Evolutionary conservation across 2,888 invertebrate genomes (phyloP).

Genomic region (Aleiodes leptofemur): DNA sequence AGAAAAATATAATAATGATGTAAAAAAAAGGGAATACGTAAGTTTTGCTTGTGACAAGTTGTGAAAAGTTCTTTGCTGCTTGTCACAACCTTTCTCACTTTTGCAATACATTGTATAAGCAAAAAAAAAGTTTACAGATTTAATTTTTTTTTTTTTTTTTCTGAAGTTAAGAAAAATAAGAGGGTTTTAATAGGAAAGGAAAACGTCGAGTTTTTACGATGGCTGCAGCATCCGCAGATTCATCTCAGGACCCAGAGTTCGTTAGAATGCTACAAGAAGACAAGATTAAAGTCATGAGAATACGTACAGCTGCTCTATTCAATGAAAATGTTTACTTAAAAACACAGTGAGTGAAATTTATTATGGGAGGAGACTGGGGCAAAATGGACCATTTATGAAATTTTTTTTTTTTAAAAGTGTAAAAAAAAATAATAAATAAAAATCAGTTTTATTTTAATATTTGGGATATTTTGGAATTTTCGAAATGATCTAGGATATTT

Average conservation of each 20-base stretch:
- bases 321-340: slow-evolving; percentile 62
- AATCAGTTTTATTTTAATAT: no score
- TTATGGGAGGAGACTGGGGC: slow-evolving; percentile 29
- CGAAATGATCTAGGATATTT: no score
- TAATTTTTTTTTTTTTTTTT: background rate
- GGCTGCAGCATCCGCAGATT: background rate
- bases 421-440: no score
- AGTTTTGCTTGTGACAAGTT: slow-evolving; percentile 1
- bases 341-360: slow-evolving; percentile 60
- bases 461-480: no score
- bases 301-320: slow-evolving; percentile 62
- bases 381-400: no score
- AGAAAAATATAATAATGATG: background rate
- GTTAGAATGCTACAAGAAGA: slow-evolving; percentile 60
- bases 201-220: background rate
- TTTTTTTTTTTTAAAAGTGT: no score
- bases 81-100: background rate
- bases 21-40: background rate
- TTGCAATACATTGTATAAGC: background rate
- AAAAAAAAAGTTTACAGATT: slow-evolving; percentile 21
- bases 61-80: background rate
- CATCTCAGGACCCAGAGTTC: slow-evolving; percentile 11
- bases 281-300: slow-evolving; percentile 62
- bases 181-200: background rate
- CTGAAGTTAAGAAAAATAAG: background rate